These are phyloP conservation scores for Collichthys lucidus DNA, from an alignment of 2,113 vertebrate species.

Conservation along the genomic window DNA sequence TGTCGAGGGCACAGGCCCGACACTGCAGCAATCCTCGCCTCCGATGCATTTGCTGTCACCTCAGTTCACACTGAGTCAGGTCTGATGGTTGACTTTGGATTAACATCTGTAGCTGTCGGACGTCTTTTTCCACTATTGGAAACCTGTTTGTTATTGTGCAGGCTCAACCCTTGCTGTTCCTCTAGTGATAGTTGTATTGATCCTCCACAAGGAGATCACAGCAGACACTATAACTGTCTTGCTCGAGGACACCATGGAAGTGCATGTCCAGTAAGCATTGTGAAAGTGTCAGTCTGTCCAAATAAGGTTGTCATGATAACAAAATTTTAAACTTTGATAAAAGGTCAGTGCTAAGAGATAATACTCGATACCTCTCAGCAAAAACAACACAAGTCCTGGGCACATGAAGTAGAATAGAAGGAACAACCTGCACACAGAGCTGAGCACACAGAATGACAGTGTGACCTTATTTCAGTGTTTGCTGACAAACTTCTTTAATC, in stretches of 20 bases:
- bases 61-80: neutral
- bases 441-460: too few species aligned
- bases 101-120: neutral
- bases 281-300: neutral
- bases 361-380: too few species aligned
- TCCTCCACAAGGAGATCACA: constrained; percentile 1
- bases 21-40: constrained; percentile 34
- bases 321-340: too few species aligned
- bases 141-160: neutral
- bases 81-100: neutral
- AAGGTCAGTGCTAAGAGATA: too few species aligned
- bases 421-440: too few species aligned
- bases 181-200: neutral
- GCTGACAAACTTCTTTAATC: too few species aligned
- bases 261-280: neutral
- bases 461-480: too few species aligned
- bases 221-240: neutral
- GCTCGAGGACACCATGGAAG: constrained; percentile 3
- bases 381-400: too few species aligned
- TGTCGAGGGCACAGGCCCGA: constrained; percentile 20
- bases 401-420: too few species aligned
- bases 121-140: neutral
- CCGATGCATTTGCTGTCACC: constrained; percentile 14
- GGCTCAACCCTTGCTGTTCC: neutral
- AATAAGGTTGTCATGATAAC: too few species aligned